These are phyloP conservation scores for Raphicerus campestris DNA, from an alignment of 2,113 vertebrate species.

Conservation along the genomic window DNA sequence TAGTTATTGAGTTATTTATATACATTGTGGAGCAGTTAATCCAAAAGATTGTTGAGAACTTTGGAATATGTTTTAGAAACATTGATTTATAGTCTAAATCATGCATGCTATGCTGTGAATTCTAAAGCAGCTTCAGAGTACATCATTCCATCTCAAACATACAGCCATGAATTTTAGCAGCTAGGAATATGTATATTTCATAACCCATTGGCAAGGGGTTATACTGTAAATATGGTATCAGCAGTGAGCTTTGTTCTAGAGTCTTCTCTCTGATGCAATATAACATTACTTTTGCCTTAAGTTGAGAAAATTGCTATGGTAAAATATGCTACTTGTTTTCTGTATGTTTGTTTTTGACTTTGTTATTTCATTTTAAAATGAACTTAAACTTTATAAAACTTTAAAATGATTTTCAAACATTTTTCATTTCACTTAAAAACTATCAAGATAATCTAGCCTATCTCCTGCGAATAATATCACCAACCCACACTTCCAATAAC, in stretches of 20 bases:
- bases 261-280: background rate
- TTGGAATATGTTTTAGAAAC: background rate
- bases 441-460: background rate
- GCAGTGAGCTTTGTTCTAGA: background rate
- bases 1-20: background rate
- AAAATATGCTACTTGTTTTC: background rate
- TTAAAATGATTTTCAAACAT: background rate
- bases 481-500: background rate
- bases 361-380: conserved; percentile 8
- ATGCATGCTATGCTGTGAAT: background rate
- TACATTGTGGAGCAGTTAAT: background rate
- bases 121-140: background rate
- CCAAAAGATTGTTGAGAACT: background rate
- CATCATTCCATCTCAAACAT: background rate
- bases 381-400: background rate
- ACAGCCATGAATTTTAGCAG: background rate
- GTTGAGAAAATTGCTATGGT: background rate
- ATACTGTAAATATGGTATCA: background rate
- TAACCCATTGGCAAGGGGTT: background rate
- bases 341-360: background rate
- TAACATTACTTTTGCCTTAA: background rate
- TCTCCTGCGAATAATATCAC: background rate
- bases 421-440: background rate
- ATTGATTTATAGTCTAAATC: background rate
- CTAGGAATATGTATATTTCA: background rate